Conservation (phyloP, 2,113 vertebrate species). For the Pseudopipra pipra region DNA sequence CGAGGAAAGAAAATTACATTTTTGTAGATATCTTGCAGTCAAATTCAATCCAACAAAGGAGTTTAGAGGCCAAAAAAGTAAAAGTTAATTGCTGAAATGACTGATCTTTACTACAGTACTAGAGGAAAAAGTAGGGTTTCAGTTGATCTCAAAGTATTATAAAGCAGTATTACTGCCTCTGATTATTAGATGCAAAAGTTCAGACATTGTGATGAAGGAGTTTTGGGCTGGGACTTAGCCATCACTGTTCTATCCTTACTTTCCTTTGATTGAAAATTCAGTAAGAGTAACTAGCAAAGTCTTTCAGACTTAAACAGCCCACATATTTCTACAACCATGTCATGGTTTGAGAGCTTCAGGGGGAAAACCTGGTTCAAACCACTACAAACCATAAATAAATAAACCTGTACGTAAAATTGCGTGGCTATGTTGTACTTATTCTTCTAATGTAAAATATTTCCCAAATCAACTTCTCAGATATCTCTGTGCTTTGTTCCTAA, state of each 20-base stretch:
- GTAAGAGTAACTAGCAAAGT: not conserved
- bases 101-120: not conserved
- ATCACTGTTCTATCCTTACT: not conserved
- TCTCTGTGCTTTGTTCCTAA: not conserved
- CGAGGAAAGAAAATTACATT: not conserved
- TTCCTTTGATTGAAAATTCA: not conserved
- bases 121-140: not conserved
- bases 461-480: not conserved
- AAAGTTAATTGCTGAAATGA: not conserved
- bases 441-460: not conserved
- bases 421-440: not conserved
- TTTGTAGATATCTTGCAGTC: slow-evolving; percentile 72
- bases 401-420: not conserved
- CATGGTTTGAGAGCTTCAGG: no score
- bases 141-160: not conserved
- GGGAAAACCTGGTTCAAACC: no score
- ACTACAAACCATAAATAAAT: not conserved
- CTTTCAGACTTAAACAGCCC: not conserved
- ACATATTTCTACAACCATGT: not conserved
- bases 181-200: not conserved
- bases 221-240: not conserved
- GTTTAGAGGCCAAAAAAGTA: not conserved
- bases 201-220: fast-evolving
- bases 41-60: not conserved
- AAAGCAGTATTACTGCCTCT: not conserved